Conservation (phyloP, 2,888 invertebrate species). For the Agrochola macilenta region DNA sequence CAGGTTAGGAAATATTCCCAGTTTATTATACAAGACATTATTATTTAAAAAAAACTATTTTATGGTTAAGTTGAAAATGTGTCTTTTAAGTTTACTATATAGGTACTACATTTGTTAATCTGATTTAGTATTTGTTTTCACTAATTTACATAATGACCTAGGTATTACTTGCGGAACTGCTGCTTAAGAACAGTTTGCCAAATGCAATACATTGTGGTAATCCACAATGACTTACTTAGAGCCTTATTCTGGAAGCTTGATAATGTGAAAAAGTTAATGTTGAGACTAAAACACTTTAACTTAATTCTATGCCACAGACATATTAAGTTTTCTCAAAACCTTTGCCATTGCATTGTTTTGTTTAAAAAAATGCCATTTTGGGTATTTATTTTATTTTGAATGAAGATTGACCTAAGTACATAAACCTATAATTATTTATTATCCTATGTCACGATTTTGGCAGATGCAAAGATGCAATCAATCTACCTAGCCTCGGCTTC, state of each 20-base stretch:
- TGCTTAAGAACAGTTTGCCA: slow-evolving; percentile 66
- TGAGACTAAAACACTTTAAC: no score
- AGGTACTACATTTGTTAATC: no score
- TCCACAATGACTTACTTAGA: slow-evolving; percentile 69
- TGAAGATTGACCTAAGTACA: background rate
- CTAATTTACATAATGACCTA: slow-evolving; percentile 56
- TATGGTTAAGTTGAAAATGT: no score
- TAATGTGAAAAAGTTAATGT: background rate
- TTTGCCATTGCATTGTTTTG: no score
- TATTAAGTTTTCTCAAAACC: no score
- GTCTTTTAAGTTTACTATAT: background rate
- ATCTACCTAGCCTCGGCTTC: no score
- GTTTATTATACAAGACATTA: no score
- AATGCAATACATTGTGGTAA: slow-evolving; percentile 73
- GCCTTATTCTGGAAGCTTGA: slow-evolving; percentile 67
- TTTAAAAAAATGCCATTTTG: no score
- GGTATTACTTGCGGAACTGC: slow-evolving; percentile 55
- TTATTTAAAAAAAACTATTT: no score
- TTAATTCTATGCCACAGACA: no score
- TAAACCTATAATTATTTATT: background rate
- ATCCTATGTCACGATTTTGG: background rate
- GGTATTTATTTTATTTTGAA: background rate
- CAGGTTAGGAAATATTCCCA: no score
- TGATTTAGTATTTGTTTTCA: slow-evolving; percentile 5
- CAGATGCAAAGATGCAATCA: background rate